Conservation (phyloP, 1,140 invertebrate species). For the Ephestia elutella region DNA sequence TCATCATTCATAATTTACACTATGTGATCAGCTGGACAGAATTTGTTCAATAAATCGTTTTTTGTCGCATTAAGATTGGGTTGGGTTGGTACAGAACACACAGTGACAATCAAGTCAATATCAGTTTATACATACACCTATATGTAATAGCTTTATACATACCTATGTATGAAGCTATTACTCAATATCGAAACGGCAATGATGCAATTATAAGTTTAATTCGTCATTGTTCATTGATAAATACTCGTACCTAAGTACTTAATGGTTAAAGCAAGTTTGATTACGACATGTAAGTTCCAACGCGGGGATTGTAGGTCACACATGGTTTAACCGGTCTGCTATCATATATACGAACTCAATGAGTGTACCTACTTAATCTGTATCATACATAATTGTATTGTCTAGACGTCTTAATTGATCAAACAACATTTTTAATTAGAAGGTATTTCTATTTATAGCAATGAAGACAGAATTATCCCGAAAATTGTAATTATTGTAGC, state of each 20-base stretch:
- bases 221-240: neutral
- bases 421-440: neutral
- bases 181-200: neutral
- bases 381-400: neutral
- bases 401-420: neutral
- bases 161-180: neutral
- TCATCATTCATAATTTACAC: no score
- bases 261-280: conserved; percentile 5
- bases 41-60: no score
- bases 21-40: no score
- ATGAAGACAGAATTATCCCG: neutral
- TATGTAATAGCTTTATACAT: no score
- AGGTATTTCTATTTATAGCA: no score
- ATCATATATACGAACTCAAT: conserved; percentile 4
- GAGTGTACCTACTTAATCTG: neutral
- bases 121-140: no score
- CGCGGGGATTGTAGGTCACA: conserved; percentile 52
- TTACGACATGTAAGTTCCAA: conserved; percentile 20
- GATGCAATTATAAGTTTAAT: neutral
- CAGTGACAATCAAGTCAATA: no score
- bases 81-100: no score
- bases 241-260: neutral
- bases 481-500: no score
- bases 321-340: conserved; percentile 26
- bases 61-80: no score